Evolutionary conservation across 2,113 vertebrate genomes (phyloP), one percentile per base, ranked within the genome.

Genomic region (Sapayoa aenigma): DNA sequence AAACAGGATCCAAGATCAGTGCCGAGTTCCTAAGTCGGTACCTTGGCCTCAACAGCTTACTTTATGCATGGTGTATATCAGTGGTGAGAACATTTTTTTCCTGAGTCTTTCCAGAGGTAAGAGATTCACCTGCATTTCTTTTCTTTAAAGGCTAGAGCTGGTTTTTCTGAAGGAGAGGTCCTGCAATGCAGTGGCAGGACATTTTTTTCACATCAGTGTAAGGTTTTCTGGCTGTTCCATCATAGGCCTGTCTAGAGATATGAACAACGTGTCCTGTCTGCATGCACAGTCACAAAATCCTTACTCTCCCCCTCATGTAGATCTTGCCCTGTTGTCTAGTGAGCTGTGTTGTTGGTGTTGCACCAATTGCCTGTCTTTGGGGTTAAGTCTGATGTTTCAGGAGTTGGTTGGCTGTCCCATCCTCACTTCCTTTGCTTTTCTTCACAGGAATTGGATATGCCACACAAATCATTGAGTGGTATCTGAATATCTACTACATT

Each of bases 401-500:
- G 22, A 30, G 11, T 18, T 47, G 27, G 35, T 63, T 69, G 42
- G 11, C 53, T 52, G 14, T 14, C 15, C n/a, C 39, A 44, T 14
- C 28, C 35, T 93, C 10, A 69, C 6, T 30, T 68, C 19, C 47
- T 55, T 30, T 22, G 7, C 16, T 72, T 42, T 69, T 35, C 50
- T 41, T 62, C 37, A 28, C 92, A 99, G 99, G 99, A 66, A 95
- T 99, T 33, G 99, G 99, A 7, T 95, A 99, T 77, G 99, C 99
- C 0, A 98, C 98, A 22, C 98, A 99, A 90, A 97, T 99, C 74
- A 98, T 99, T 3, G 98, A 98, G 62, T 77, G 96, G 14, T 99
- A 99, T 82, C 50, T 99, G 84, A 99, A 99, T 86, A 59, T 99
- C 89, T 99, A 99, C 96, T 99, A 99, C 95, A 99, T 99, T 20